phyloP scores from a whole-genome alignment of 2,113 vertebrate genomes.

The Tetrax tetrax region DNA sequence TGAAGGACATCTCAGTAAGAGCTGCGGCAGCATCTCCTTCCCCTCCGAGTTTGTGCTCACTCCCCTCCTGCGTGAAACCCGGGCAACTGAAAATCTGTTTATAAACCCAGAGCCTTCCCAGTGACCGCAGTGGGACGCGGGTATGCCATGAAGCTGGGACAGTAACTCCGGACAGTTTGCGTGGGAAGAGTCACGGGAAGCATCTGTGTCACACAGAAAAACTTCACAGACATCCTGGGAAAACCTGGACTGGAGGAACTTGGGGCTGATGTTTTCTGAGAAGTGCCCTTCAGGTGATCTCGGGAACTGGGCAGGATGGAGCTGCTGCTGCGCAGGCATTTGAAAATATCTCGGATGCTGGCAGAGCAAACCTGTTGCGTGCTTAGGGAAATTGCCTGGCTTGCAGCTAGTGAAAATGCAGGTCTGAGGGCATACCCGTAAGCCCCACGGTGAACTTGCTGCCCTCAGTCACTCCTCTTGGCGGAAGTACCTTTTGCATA shows the following conservation, averaged over 20 bases:
- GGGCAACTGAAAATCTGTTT: background rate
- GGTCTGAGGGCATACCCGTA: background rate
- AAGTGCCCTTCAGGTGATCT: background rate
- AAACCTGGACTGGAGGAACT: background rate
- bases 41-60: background rate
- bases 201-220: background rate
- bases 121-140: accelerated
- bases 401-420: background rate
- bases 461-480: background rate
- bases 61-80: background rate
- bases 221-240: background rate
- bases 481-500: background rate
- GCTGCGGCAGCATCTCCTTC: background rate
- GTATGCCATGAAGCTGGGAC: background rate
- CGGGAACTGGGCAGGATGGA: background rate
- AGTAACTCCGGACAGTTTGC: background rate
- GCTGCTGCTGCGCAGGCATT: background rate
- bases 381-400: background rate
- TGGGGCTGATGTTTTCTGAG: background rate
- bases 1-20: background rate
- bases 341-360: background rate
- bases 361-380: background rate
- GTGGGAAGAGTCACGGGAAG: background rate
- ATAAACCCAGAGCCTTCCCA: background rate
- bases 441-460: background rate